Evolutionary conservation across 1,140 invertebrate species (phyloP).

Genomic region (Aplysia californica): DNA sequence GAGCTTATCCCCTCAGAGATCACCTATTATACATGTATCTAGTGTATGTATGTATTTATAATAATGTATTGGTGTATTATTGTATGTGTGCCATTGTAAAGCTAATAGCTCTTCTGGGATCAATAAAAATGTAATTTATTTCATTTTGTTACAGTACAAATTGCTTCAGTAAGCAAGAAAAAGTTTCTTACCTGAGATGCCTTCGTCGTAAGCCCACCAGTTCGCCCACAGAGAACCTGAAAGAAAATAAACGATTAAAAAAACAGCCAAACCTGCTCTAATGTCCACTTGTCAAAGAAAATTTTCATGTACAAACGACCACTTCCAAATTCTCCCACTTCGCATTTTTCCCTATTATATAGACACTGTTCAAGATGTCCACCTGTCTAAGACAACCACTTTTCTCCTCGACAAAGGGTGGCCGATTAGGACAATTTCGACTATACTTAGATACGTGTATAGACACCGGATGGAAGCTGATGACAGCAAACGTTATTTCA

Average conservation of each 20-base stretch:
- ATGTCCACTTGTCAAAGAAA: neutral
- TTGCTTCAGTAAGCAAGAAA: neutral
- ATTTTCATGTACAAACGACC: neutral
- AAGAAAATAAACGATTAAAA: neutral
- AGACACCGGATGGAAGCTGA: too few species aligned
- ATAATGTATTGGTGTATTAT: neutral
- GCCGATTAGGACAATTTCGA: neutral
- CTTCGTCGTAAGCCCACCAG: slow-evolving; percentile 15
- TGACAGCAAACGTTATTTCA: too few species aligned
- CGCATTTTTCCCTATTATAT: neutral
- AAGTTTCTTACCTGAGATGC: slow-evolving; percentile 19
- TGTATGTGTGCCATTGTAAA: neutral
- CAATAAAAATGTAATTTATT: neutral
- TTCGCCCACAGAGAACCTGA: neutral
- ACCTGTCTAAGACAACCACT: neutral
- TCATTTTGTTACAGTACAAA: neutral
- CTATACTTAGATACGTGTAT: too few species aligned
- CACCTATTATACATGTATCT: neutral
- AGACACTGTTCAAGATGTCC: too few species aligned
- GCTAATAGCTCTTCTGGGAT: too few species aligned
- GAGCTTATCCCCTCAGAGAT: too few species aligned
- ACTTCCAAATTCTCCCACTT: neutral
- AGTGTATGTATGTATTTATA: too few species aligned
- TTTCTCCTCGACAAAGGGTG: neutral
- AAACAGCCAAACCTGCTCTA: neutral